Percentiles rank a stretch among this genome's conserved stretches.
phyloP scores from a whole-genome alignment of 2,797 vertebrate species.

The Sebastes vulpes region DNA sequence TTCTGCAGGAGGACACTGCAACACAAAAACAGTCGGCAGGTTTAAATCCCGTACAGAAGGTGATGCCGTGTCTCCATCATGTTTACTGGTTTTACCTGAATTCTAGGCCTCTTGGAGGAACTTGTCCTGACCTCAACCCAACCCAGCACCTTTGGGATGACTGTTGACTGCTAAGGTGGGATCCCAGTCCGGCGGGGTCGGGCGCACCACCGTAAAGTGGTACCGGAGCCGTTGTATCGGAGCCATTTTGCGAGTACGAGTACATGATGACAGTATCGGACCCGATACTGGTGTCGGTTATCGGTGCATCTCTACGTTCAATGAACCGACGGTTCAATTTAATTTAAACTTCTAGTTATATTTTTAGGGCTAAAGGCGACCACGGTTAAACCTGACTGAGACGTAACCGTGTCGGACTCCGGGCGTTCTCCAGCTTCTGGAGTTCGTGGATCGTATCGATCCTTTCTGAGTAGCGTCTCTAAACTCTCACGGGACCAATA shows the following conservation, averaged over 20 bases:
- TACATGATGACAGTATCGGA: no score
- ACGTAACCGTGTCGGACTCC: no score
- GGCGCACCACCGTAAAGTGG: no score
- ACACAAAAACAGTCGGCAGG: conserved; percentile 8
- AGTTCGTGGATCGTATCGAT: no score
- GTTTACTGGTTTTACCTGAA: not conserved
- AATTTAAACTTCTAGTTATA: not conserved
- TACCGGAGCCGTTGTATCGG: no score
- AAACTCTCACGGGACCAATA: not conserved
- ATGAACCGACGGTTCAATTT: not conserved
- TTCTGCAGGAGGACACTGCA: conserved; percentile 87
- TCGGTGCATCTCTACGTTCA: no score
- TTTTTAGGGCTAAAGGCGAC: not conserved
- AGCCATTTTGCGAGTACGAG: no score
- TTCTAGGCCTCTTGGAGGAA: not conserved
- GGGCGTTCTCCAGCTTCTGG: no score
- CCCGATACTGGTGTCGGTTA: no score
- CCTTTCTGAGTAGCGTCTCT: not conserved
- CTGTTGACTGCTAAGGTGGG: no score
- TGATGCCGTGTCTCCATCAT: not conserved
- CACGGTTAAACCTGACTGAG: no score
- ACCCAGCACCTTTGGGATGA: not conserved
- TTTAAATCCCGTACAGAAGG: not conserved
- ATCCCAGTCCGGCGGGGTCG: no score
- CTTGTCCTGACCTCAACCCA: not conserved